Evolutionary conservation across 2,797 vertebrate species (phyloP).

Genomic region (Sebastes hubbsi): DNA sequence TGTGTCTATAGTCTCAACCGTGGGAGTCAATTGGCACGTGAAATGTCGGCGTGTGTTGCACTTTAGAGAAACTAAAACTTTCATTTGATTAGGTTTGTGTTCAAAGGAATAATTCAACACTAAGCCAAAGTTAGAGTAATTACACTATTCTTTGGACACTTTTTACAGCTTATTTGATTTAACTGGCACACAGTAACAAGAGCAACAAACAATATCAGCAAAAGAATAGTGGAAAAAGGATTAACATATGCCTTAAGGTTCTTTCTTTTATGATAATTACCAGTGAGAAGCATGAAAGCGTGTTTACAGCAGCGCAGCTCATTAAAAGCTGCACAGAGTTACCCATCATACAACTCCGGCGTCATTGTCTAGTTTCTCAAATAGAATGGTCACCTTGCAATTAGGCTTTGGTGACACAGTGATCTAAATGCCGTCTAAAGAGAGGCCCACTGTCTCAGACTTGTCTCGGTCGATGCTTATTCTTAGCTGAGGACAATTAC

Average conservation of each 20-base stretch:
- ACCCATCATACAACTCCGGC: conserved; percentile 22
- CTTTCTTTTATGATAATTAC: conserved; percentile 48
- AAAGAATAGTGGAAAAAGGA: neutral
- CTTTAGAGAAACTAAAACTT: conserved; percentile 9
- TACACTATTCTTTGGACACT: conserved; percentile 18
- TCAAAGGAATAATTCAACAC: conserved; percentile 17
- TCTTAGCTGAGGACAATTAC: conserved; percentile 69
- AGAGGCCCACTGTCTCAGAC: conserved; percentile 52
- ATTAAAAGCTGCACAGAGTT: conserved; percentile 59
- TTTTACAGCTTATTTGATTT: conserved; percentile 30
- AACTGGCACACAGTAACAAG: neutral
- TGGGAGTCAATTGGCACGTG: neutral
- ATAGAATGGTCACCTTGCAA: conserved; percentile 66
- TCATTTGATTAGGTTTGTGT: neutral
- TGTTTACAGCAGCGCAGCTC: conserved; percentile 59
- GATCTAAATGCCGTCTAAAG: conserved; percentile 55
- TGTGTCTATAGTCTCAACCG: neutral
- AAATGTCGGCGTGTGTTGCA: neutral
- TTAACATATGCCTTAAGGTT: conserved; percentile 38
- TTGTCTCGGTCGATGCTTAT: conserved; percentile 62
- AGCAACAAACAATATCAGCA: conserved; percentile 28
- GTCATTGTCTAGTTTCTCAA: conserved; percentile 41
- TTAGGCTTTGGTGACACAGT: conserved; percentile 58
- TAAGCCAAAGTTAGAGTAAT: conserved; percentile 21
- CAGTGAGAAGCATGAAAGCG: conserved; percentile 36